A percentile compares a stretch with the other conserved stretches of the same genome.
phyloP scores from a whole-genome alignment of 2,888 invertebrate genomes.

The Chrysolina oricalcia region DNA sequence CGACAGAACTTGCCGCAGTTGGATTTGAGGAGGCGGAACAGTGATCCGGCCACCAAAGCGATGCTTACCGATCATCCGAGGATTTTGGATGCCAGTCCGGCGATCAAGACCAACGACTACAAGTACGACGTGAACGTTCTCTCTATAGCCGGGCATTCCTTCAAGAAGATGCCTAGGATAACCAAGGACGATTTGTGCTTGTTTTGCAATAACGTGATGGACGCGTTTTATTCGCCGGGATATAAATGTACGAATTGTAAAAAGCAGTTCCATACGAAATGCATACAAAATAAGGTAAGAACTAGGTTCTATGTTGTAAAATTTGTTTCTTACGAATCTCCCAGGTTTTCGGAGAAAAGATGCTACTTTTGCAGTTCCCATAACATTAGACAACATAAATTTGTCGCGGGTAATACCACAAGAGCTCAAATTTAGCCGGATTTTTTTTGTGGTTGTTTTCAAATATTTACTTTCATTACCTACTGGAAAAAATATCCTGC shows the following conservation, averaged over 20 bases:
- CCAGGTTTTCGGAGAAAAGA: too few species aligned
- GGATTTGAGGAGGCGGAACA: conserved; percentile 80
- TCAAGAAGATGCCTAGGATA: conserved; percentile 84
- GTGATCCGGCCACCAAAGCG: conserved; percentile 80
- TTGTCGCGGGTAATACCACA: too few species aligned
- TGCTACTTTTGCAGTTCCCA: too few species aligned
- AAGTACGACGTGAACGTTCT: conserved; percentile 76
- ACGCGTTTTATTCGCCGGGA: conserved; percentile 86
- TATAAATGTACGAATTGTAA: conserved; percentile 89
- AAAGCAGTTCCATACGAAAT: conserved; percentile 90
- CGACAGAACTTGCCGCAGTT: conserved; percentile 64
- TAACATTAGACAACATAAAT: too few species aligned
- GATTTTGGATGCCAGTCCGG: conserved; percentile 71
- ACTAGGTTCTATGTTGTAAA: too few species aligned
- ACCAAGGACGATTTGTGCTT: conserved; percentile 86
- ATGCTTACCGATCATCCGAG: conserved; percentile 65
- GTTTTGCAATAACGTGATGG: conserved; percentile 86
- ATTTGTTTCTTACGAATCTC: too few species aligned
- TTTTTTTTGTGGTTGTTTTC: too few species aligned
- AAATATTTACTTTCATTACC: too few species aligned
- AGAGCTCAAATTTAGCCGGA: too few species aligned
- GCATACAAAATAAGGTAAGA: conserved; percentile 83
- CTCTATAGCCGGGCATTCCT: conserved; percentile 84
- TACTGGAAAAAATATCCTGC: too few species aligned
- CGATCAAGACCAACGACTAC: conserved; percentile 74